phyloP scores from a whole-genome alignment of 1,140 invertebrate genomes.

The Drosophila miranda region DNA sequence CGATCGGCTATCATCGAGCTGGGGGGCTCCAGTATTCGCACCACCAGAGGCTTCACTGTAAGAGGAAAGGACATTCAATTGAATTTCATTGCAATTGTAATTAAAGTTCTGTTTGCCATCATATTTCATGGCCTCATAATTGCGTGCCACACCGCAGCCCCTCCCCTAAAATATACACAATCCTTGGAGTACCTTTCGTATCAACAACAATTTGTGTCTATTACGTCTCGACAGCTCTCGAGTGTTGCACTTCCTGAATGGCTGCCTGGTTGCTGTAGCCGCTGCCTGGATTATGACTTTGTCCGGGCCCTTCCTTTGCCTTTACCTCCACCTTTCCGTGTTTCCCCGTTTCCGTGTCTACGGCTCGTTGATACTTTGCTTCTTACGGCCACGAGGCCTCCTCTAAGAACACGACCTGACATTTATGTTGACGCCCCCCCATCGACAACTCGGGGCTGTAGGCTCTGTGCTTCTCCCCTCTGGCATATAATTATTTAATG shows the following conservation, averaged over 20 bases:
- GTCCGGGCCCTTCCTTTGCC: conserved; percentile 1
- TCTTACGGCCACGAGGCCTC: conserved; percentile 8
- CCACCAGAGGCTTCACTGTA: conserved; percentile 91
- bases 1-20: conserved; percentile 88
- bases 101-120: conserved; percentile 49
- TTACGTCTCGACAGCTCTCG: conserved; percentile 49
- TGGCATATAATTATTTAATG: conserved; percentile 69
- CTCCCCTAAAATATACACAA: conserved; percentile 9
- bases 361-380: conserved; percentile 42
- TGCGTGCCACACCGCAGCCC: conserved; percentile 24
- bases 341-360: conserved; percentile 39
- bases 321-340: neutral
- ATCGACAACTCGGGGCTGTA: too few species aligned
- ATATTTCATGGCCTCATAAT: conserved; percentile 52
- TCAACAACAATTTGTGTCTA: conserved; percentile 64
- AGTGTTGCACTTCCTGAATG: conserved; percentile 46
- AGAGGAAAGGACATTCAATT: conserved; percentile 57
- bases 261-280: neutral
- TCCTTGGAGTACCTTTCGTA: conserved; percentile 9
- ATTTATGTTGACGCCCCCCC: conserved; percentile 21
- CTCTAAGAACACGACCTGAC: conserved; percentile 2
- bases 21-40: conserved; percentile 87
- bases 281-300: conserved; percentile 42
- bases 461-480: conserved; percentile 32
- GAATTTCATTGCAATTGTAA: conserved; percentile 44